Conservation (phyloP, 2,113 vertebrate species). For the Clarias batrachus region DNA sequence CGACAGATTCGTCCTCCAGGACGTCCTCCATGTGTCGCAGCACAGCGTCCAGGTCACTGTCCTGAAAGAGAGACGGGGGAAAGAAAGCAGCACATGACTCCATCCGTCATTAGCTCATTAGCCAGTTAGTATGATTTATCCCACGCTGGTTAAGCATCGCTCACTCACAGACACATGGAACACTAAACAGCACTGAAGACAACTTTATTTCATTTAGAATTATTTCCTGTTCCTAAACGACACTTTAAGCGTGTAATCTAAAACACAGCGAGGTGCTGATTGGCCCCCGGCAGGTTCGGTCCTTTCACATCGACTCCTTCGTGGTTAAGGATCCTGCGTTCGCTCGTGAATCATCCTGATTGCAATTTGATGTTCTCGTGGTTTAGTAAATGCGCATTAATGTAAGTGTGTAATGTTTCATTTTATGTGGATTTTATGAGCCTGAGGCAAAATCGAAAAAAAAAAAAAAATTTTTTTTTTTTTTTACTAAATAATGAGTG, state of each 20-base stretch:
- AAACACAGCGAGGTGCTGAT: neutral
- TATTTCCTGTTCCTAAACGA: neutral
- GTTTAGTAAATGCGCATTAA: neutral
- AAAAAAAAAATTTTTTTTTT: neutral
- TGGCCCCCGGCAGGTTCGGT: neutral
- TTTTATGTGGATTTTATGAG: neutral
- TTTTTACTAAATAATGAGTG: neutral
- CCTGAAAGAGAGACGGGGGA: slow-evolving; percentile 63
- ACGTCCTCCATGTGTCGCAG: slow-evolving; percentile 77
- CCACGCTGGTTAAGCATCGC: neutral
- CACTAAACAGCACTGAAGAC: neutral
- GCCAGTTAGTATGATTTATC: neutral
- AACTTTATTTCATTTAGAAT: neutral
- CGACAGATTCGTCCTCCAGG: slow-evolving; percentile 64
- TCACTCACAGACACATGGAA: neutral
- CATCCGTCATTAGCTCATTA: neutral
- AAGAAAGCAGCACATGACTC: neutral
- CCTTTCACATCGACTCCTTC: neutral
- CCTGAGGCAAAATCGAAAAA: neutral
- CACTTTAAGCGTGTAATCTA: neutral
- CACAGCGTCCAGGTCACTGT: slow-evolving; percentile 79
- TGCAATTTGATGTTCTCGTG: neutral
- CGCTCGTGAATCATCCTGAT: neutral
- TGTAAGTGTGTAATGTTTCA: neutral
- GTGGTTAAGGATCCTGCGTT: neutral